Base-by-base conservation (phyloP, 2,113 vertebrate genomes). In the Cyanoderma ruficeps region DNA sequence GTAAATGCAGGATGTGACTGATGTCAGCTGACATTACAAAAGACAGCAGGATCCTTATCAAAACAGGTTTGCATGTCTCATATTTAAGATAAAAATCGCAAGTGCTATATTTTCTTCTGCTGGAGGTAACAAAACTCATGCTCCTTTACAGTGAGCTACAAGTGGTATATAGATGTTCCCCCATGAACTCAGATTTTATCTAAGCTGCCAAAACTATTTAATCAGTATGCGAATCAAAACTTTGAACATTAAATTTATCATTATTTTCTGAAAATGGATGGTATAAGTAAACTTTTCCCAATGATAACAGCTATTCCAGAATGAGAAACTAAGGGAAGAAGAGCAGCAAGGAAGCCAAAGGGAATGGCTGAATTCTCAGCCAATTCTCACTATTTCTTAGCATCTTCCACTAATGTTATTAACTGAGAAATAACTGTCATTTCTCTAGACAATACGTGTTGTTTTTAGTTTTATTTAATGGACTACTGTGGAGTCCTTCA, bases 31-130 rank as follows among this genome's bases (percentile, higher is more conserved):
- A 60, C 21, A 42, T 46, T 56, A 83, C 13, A 89, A 68, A 93
- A 91, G 20, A 30, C 33, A 88, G 63, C 18, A 81, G 33, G 46
- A 89, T 89, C 53, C 64, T 89, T 92, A 84, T 46, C 37, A 82
- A 67, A 92, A 89, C 24, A 81, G 17, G 33, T 44, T 41, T 83
- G 49, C 33, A 64, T 10, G 25, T 60, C 46, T 61, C 16, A 7
- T 55, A 33, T 53, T 75, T 76, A 21, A 50, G 33, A 84, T 17
- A 72, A 79, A 89, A 84, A 65, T 8, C 46, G 8, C 64, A 68
- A 85, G 19, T 47, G 37, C 30, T 91, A 0, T 14, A 57, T 41
- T 87, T 87, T 83, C 10, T 85, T 69, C 49, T 76, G 44, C 13
- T 50, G 19, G n/a, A n/a, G n/a, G n/a, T n/a, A 89, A 75, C 25